Conservation (phyloP, 2,113 vertebrate species). For the Lampris megalopsis region DNA sequence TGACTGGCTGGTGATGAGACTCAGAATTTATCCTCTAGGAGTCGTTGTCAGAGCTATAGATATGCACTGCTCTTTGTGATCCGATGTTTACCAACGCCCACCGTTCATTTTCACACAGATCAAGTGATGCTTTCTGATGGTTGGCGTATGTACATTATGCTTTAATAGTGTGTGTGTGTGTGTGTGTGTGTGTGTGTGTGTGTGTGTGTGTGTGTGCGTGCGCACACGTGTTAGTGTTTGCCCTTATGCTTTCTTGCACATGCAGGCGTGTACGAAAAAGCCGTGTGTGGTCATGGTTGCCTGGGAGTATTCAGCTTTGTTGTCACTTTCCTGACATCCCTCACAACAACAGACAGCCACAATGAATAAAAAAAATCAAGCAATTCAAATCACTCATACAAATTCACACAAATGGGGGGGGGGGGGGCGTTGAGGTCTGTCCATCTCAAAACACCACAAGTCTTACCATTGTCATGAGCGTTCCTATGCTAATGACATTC, state of each 20-base stretch:
- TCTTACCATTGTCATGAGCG: slow-evolving; percentile 44
- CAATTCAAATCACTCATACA: slow-evolving; percentile 42
- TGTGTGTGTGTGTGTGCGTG: slow-evolving; percentile 2
- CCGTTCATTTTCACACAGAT: not conserved
- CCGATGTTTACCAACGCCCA: too few species aligned
- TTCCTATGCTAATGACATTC: slow-evolving; percentile 54
- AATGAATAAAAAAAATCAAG: slow-evolving; percentile 54
- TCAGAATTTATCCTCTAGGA: too few species aligned
- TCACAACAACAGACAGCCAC: slow-evolving; percentile 39
- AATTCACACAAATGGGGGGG: slow-evolving; percentile 16
- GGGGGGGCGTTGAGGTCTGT: slow-evolving; percentile 36
- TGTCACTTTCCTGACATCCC: slow-evolving; percentile 64
- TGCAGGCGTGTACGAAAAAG: too few species aligned
- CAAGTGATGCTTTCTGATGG: not conserved
- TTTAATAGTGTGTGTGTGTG: not conserved
- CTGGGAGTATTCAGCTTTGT: slow-evolving; percentile 42
- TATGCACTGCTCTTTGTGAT: too few species aligned
- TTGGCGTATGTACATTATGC: not conserved
- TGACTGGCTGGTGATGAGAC: too few species aligned
- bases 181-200: not conserved
- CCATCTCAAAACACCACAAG: slow-evolving; percentile 48
- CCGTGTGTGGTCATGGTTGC: slow-evolving; percentile 13
- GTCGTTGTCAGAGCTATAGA: too few species aligned
- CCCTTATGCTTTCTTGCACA: too few species aligned
- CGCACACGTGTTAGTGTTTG: not conserved